Percentiles rank a stretch among this genome's conserved stretches.
Evolutionary conservation across 1,140 invertebrate genomes (phyloP).

Genomic region (Pteromalus puparum): DNA sequence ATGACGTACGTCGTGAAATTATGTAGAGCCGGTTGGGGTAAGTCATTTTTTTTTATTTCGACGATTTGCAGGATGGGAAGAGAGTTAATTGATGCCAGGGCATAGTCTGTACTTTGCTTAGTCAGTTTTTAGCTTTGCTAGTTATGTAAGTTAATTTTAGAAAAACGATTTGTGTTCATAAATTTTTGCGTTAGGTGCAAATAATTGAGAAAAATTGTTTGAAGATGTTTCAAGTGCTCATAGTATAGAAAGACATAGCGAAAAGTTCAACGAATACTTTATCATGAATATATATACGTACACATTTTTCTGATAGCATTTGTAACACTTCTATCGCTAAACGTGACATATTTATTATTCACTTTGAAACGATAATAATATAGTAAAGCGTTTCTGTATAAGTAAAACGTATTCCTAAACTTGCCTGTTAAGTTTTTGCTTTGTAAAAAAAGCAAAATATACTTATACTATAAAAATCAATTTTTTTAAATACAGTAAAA

Average conservation of each 20-base stretch:
- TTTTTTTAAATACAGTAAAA: too few relatives aligned
- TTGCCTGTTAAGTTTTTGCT: too few relatives aligned
- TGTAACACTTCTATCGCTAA: background rate
- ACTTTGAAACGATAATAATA: background rate
- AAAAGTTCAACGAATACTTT: too few relatives aligned
- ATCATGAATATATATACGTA: too few relatives aligned
- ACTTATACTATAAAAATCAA: too few relatives aligned
- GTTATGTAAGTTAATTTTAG: too few relatives aligned
- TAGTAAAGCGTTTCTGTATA: background rate
- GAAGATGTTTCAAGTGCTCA: too few relatives aligned
- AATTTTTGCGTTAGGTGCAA: background rate
- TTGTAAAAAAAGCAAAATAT: too few relatives aligned
- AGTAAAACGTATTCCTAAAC: background rate
- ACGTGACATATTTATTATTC: background rate
- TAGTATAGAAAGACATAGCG: too few relatives aligned
- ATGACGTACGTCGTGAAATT: conserved; percentile 29
- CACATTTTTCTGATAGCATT: background rate
- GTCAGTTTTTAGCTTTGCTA: too few relatives aligned
- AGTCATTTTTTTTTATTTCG: background rate
- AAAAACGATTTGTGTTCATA: background rate
- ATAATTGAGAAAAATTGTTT: background rate
- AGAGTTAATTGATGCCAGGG: background rate
- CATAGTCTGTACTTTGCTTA: too few relatives aligned
- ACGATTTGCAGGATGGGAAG: too few relatives aligned
- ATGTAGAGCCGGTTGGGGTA: conserved; percentile 27